These are phyloP conservation scores for Musca domestica DNA, from an alignment of 1,140 invertebrate species.

Conservation along the genomic window DNA sequence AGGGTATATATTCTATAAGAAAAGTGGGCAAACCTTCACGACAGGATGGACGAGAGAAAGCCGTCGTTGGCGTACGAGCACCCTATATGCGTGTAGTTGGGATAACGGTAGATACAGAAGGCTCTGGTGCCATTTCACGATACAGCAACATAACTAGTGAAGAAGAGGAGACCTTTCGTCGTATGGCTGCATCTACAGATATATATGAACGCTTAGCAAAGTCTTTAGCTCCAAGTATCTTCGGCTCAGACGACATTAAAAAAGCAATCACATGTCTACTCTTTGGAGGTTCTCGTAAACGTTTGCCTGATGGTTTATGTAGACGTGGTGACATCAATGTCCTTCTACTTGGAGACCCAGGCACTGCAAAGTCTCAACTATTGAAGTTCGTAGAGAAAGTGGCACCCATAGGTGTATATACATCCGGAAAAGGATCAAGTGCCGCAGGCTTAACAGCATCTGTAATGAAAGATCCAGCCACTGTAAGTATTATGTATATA, in stretches of 20 bases:
- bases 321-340: slow-evolving; percentile 97
- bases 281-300: slow-evolving; percentile 90
- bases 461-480: slow-evolving; percentile 88
- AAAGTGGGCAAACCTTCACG: slow-evolving; percentile 69
- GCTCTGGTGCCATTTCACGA: slow-evolving; percentile 64
- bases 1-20: slow-evolving; percentile 97
- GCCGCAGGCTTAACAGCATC: slow-evolving; percentile 98
- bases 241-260: slow-evolving; percentile 92
- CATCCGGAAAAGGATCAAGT: slow-evolving; percentile 97
- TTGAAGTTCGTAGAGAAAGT: slow-evolving; percentile 97
- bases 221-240: slow-evolving; percentile 97
- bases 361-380: slow-evolving; percentile 97
- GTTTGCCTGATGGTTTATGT: slow-evolving; percentile 91
- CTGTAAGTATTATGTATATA: slow-evolving; percentile 65
- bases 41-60: slow-evolving; percentile 73
- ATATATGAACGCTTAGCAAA: slow-evolving; percentile 87
- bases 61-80: slow-evolving; percentile 86
- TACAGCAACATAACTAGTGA: slow-evolving; percentile 65
- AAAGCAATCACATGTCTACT: slow-evolving; percentile 95
- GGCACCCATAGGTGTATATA: slow-evolving; percentile 95
- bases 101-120: slow-evolving; percentile 81
- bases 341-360: slow-evolving; percentile 94
- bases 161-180: slow-evolving; percentile 90
- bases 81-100: slow-evolving; percentile 95
- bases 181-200: slow-evolving; percentile 80